phyloP scores from a whole-genome alignment of 2,888 invertebrate genomes.

The Ecliptopera silaceata region DNA sequence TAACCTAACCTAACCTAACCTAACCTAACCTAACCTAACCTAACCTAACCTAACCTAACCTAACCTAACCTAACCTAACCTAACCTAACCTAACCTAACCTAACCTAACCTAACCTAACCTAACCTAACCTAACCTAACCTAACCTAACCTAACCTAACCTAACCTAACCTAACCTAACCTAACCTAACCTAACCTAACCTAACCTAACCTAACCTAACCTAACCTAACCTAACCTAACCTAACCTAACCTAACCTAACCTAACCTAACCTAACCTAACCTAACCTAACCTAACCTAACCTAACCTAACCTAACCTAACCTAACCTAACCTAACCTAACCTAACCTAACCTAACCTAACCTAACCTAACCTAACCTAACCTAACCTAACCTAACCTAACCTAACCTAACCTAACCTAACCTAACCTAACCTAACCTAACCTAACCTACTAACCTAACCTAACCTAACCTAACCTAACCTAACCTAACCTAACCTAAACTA shows the following conservation, averaged over 20 bases:
- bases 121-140: conserved; percentile 18
- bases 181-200: conserved; percentile 16
- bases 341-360: conserved; percentile 28
- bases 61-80: conserved; percentile 23
- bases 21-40: conserved; percentile 16
- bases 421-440: conserved; percentile 25
- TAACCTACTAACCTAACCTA: conserved; percentile 26
- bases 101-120: conserved; percentile 17
- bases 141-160: conserved; percentile 18
- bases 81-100: conserved; percentile 22
- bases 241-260: conserved; percentile 23
- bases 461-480: conserved; percentile 29
- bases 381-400: conserved; percentile 28
- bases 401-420: conserved; percentile 27
- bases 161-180: conserved; percentile 18
- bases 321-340: conserved; percentile 28
- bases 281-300: conserved; percentile 28
- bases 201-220: conserved; percentile 21
- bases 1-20: conserved; percentile 22
- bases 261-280: conserved; percentile 27
- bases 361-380: conserved; percentile 28
- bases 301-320: conserved; percentile 28
- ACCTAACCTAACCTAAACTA: conserved; percentile 27
- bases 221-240: conserved; percentile 24
- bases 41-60: conserved; percentile 16